Evolutionary conservation across 1,140 invertebrate genomes (phyloP), one percentile per base, ranked within the genome.

Genomic region (Fopius arisanus): DNA sequence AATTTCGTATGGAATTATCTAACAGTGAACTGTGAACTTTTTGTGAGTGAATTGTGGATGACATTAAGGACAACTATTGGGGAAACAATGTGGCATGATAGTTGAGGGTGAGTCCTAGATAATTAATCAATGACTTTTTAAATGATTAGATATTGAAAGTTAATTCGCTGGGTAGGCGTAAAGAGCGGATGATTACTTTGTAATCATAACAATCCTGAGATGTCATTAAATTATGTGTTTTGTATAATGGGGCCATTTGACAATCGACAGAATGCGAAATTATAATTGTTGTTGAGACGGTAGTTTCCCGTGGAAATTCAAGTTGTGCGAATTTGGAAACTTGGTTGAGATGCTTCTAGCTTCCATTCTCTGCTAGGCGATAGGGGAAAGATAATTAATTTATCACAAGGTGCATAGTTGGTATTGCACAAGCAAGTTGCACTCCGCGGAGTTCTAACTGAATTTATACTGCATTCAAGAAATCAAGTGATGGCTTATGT

Each of bases 361-460:
- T 33, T 9, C 29, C 10, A 65, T 14, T 19, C n/a, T 19, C 29
- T n/a, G n/a, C 26, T 33, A 14, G 62, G 54, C 19, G 28, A n/a
- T 16, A 26, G 28, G 62, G 29, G 62, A 2, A 65, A n/a, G 28
- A 65, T 65, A 65, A 65, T 65, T 65, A 65, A 65, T 65, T 65
- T 65, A 65, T 31, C 62, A 62, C 23, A 33, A 29, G 26, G 29
- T 33, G 29, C 62, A 31, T 65, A 33, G 28, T 33, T 31, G 26
- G 28, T 65, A 65, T 29, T 65, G 62, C 29, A 33, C 26, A 33
- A 14, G 21, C 12, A 28, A 26, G 2, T 26, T 62, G 21, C 26
- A 26, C 5, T 16, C n/a, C 12, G 29, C 16, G 26, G 26, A 16
- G n/a, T 14, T 65, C 14, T 65, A 33, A 65, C n/a, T 14, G 28